phyloP scores from a whole-genome alignment of 2,888 invertebrate species.

The Pseudococcus jackbeardsleyi region DNA sequence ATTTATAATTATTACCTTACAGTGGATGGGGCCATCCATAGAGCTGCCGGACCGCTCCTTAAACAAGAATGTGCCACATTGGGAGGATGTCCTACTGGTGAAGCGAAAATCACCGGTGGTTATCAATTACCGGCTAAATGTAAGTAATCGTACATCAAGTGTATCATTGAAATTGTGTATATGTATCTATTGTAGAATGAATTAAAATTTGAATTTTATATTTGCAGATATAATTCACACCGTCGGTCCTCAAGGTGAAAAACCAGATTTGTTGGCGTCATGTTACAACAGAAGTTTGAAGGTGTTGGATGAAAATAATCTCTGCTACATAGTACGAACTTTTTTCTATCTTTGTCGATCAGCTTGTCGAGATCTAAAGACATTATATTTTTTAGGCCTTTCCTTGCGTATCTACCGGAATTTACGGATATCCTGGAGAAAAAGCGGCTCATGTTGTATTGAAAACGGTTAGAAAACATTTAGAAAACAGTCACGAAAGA shows the following conservation, averaged over 20 bases:
- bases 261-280: slow-evolving; percentile 75
- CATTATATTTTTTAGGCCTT: slow-evolving; percentile 75
- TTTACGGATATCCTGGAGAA: slow-evolving; percentile 86
- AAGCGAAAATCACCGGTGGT: slow-evolving; percentile 86
- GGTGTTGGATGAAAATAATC: slow-evolving; percentile 73
- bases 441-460: slow-evolving; percentile 81
- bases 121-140: slow-evolving; percentile 88
- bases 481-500: slow-evolving; percentile 73
- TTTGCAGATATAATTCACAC: slow-evolving; percentile 87
- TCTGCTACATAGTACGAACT: slow-evolving; percentile 75
- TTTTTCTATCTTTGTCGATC: neutral
- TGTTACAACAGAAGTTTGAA: slow-evolving; percentile 81
- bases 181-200: neutral
- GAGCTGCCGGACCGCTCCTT: slow-evolving; percentile 80
- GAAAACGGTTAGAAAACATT: slow-evolving; percentile 76
- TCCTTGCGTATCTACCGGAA: slow-evolving; percentile 93
- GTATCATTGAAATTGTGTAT: slow-evolving; percentile 66
- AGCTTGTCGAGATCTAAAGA: neutral
- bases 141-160: slow-evolving; percentile 72
- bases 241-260: slow-evolving; percentile 86
- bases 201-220: slow-evolving; percentile 66
- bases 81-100: slow-evolving; percentile 83
- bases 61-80: slow-evolving; percentile 80
- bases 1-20: slow-evolving; percentile 59
- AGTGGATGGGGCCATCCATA: slow-evolving; percentile 93